Base-by-base conservation (phyloP, 2,113 vertebrate species). In the Phaethon lepturus region DNA sequence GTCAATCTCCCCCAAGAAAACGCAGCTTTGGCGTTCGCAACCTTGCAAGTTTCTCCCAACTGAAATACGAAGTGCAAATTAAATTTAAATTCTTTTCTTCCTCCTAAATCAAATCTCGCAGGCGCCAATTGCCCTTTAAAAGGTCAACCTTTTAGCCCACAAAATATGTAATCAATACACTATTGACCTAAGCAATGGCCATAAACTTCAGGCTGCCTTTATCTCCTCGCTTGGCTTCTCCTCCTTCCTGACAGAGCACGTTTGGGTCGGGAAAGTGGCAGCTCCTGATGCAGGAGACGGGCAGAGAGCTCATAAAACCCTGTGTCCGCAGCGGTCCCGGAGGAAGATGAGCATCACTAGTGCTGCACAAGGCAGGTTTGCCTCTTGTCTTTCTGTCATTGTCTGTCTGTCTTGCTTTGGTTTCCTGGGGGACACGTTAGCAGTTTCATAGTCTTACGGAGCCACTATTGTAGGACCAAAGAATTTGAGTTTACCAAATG, bases 161-260 rank as follows among this genome's bases (percentile, higher is more conserved):
- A 71, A 79, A 85, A 80, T 67, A 47, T 3, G 9, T 79, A 45
- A 95, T 94, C 71, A 0, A 79, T 94, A 59, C 26, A 4, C 86
- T 86, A 91, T 93, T 96, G 90, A 89, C 89, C 80, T 58, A 45
- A 95, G 53, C 83, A 76, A 44, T 35, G 53, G 55, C 62, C 66
- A 79, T 72, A 26, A 88, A 60, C 71, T 76, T 53, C 23, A 73
- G 45, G 13, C 38, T 24, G 44, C 69, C 76, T 87, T 89, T 26
- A 17, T 52, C 76, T 94, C 76, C 66, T 64, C 2, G 0, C 31
- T 35, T 47, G 64, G 63, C 45, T 91, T 91, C 78, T 67, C 24
- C 64, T 45, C 18, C 44, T 44, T 73, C 68, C 53, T 74, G 55
- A 66, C 4, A 10, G 60, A 77, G 11, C 11, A 26, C 0, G 0